Conservation (phyloP, 2,113 vertebrate species). For the Epinephelus lanceolatus region DNA sequence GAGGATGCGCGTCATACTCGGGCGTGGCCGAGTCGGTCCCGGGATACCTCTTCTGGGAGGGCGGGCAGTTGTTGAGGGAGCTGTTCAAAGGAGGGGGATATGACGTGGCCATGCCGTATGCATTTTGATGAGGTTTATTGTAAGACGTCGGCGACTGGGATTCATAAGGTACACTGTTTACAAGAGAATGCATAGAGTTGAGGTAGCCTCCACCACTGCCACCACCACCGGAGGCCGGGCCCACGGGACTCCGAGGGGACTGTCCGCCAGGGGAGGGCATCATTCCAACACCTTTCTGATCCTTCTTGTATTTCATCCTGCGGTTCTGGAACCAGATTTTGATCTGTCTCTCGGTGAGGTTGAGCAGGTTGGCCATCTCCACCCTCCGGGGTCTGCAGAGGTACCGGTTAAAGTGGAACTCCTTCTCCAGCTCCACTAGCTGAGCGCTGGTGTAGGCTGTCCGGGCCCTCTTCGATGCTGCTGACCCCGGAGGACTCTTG, state of each 20-base stretch:
- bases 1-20: slow-evolving; percentile 93
- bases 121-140: slow-evolving; percentile 93
- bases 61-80: slow-evolving; percentile 92
- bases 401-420: slow-evolving; percentile 99
- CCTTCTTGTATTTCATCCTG: slow-evolving; percentile 99
- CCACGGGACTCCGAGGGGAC: slow-evolving; percentile 93
- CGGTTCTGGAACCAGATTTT: slow-evolving; percentile 99
- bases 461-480: slow-evolving; percentile 95
- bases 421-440: slow-evolving; percentile 99
- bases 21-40: slow-evolving; percentile 91
- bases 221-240: slow-evolving; percentile 86
- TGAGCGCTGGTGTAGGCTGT: slow-evolving; percentile 99
- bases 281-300: slow-evolving; percentile 97
- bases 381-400: slow-evolving; percentile 95
- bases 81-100: slow-evolving; percentile 91
- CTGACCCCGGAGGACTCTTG: slow-evolving; percentile 95
- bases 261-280: slow-evolving; percentile 96
- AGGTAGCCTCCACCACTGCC: slow-evolving; percentile 89
- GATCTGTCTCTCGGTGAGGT: slow-evolving; percentile 98
- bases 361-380: slow-evolving; percentile 98
- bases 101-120: slow-evolving; percentile 92
- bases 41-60: slow-evolving; percentile 94
- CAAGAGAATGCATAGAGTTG: slow-evolving; percentile 98
- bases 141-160: slow-evolving; percentile 94
- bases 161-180: slow-evolving; percentile 95